These are phyloP conservation scores for Castor canadensis DNA, from an alignment of 2,113 vertebrate species.

Conservation along the genomic window DNA sequence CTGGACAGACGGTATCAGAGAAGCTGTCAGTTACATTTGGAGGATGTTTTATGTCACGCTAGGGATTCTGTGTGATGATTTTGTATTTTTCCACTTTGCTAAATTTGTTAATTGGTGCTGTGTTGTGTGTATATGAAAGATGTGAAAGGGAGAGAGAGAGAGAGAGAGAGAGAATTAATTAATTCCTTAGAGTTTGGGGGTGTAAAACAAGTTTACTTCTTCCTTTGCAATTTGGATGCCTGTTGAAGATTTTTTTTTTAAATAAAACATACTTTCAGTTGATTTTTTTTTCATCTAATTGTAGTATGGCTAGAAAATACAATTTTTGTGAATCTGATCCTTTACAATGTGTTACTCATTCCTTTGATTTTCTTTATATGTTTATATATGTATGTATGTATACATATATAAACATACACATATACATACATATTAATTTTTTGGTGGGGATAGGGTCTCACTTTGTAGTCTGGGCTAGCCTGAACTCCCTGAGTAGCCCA, in stretches of 20 bases:
- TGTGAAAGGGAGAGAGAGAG: too few species aligned
- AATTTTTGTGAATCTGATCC: neutral
- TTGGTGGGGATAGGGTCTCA: neutral
- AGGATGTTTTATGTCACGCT: neutral
- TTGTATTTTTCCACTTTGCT: conserved; percentile 19
- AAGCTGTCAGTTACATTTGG: neutral
- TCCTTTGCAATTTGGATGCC: neutral
- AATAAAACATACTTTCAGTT: neutral
- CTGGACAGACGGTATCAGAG: too few species aligned
- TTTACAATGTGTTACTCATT: neutral
- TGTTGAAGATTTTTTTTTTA: neutral
- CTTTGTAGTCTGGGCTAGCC: neutral
- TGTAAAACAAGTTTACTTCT: too few species aligned
- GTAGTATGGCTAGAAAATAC: neutral
- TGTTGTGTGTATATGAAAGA: too few species aligned
- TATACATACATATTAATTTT: too few species aligned
- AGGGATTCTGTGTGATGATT: neutral
- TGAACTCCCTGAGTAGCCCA: neutral
- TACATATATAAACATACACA: too few species aligned
- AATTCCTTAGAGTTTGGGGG: too few species aligned
- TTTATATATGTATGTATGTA: too few species aligned
- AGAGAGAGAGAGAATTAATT: too few species aligned
- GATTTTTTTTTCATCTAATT: neutral
- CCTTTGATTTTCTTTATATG: neutral
- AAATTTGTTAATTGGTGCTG: neutral